Evolutionary conservation across 92 coral and sea anemone genomes (phyloP).

Genomic region (Porites evermanni): DNA sequence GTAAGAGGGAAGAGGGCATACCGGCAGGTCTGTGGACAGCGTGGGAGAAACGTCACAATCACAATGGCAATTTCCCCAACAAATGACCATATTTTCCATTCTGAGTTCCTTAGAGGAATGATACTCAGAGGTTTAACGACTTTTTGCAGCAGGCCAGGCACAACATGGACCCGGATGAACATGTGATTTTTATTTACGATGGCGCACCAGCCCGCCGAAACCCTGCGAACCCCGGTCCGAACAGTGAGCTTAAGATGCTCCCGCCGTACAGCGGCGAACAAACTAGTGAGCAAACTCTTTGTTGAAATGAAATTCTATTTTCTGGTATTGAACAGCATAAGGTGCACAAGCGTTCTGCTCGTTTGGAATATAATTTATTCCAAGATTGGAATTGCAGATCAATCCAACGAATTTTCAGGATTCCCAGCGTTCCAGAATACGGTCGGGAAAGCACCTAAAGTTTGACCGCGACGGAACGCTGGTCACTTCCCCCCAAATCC

Average conservation of each 20-base stretch:
- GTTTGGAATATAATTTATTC: too few species aligned
- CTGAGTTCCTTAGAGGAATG: slow-evolving; percentile 48
- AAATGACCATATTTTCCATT: slow-evolving; percentile 56
- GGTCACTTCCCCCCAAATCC: too few species aligned
- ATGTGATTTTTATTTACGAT: slow-evolving; percentile 41
- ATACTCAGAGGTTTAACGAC: slow-evolving; percentile 49
- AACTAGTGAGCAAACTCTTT: too few species aligned
- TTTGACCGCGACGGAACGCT: too few species aligned
- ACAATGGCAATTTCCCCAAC: slow-evolving; percentile 49
- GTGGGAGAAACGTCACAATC: slow-evolving; percentile 63
- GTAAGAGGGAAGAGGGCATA: slow-evolving; percentile 58
- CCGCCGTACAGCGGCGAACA: slow-evolving; percentile 34
- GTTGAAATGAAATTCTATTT: too few species aligned
- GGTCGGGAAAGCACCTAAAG: too few species aligned
- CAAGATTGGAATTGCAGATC: too few species aligned
- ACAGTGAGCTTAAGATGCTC: slow-evolving; percentile 52
- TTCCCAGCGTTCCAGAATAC: too few species aligned
- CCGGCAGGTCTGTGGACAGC: slow-evolving; percentile 58
- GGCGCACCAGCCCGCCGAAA: slow-evolving; percentile 50
- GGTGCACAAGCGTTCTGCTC: too few species aligned
- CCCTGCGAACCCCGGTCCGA: slow-evolving; percentile 38
- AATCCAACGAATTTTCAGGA: too few species aligned
- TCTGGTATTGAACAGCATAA: too few species aligned
- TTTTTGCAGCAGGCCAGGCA: slow-evolving; percentile 52
- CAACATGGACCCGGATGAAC: slow-evolving; percentile 59